These are phyloP conservation scores for Eclectus roratus DNA, from an alignment of 2,113 vertebrate species.

Conservation along the genomic window DNA sequence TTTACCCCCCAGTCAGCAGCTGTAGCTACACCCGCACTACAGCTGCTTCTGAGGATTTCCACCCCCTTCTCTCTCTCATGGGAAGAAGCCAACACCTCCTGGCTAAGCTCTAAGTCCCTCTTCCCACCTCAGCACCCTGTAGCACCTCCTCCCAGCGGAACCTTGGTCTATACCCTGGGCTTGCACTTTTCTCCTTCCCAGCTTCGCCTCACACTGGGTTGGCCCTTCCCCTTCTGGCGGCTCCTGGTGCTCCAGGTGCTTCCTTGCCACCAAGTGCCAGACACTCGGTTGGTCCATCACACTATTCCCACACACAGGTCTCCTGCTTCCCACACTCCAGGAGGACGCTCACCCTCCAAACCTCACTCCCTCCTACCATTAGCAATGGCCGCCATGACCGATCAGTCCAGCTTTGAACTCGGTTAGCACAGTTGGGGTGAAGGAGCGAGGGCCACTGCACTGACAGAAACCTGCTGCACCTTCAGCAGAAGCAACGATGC, in stretches of 20 bases:
- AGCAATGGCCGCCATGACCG: rapidly evolving
- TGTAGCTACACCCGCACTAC: rapidly evolving
- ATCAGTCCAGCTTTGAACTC: rapidly evolving
- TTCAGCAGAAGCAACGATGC: rapidly evolving
- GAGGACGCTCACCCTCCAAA: neutral
- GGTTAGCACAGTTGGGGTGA: rapidly evolving
- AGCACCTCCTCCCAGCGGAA: neutral
- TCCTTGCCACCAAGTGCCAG: neutral
- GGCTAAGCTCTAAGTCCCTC: neutral
- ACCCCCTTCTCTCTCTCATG: neutral
- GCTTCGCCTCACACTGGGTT: neutral
- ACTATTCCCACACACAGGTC: rapidly evolving
- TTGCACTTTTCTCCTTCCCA: neutral
- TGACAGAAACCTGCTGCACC: neutral
- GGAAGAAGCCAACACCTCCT: neutral
- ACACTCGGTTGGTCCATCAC: rapidly evolving
- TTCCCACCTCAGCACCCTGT: neutral
- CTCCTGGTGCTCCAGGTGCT: too few species aligned
- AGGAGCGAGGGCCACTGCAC: rapidly evolving
- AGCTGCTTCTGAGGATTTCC: neutral
- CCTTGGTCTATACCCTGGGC: rapidly evolving
- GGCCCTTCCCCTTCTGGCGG: neutral
- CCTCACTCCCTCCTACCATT: rapidly evolving
- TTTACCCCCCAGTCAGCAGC: rapidly evolving
- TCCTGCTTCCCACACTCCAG: rapidly evolving